A percentile compares a stretch with the other conserved stretches of the same genome.
These are phyloP conservation scores for Cricetomys ansorgei DNA, from an alignment of 2,113 vertebrate genomes.

Conservation along the genomic window DNA sequence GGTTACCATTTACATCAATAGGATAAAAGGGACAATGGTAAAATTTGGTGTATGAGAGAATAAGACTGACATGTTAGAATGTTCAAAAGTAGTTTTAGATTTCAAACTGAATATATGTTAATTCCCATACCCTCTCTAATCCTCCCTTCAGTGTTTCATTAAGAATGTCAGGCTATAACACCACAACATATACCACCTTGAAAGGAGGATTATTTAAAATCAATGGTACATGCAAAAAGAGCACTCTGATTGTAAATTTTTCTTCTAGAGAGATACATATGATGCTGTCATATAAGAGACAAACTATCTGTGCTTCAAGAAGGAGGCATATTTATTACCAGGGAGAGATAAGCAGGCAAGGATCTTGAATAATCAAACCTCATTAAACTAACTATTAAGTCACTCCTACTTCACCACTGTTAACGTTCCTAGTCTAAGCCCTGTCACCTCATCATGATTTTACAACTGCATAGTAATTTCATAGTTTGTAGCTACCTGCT, in stretches of 20 bases:
- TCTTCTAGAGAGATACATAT: neutral
- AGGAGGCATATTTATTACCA: neutral
- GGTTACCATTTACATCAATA: neutral
- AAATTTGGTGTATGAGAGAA: neutral
- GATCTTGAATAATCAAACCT: neutral
- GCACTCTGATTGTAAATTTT: fast-evolving
- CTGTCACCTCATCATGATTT: fast-evolving
- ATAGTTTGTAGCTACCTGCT: neutral
- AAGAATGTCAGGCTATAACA: too few relatives aligned
- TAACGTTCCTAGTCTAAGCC: neutral
- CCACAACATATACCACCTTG: neutral
- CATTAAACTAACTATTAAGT: too few relatives aligned
- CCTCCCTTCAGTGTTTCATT: neutral
- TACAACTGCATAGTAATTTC: neutral
- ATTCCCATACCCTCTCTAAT: fast-evolving
- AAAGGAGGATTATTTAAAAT: neutral
- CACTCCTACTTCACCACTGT: too few relatives aligned
- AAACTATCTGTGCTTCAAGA: fast-evolving
- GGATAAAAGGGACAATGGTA: neutral
- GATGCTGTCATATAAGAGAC: neutral
- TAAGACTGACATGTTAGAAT: neutral
- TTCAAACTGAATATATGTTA: neutral
- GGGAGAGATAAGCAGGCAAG: fast-evolving
- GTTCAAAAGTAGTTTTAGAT: neutral
- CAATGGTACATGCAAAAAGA: neutral